phyloP scores from a whole-genome alignment of 2,888 invertebrate species.

The Amphipyra berbera region DNA sequence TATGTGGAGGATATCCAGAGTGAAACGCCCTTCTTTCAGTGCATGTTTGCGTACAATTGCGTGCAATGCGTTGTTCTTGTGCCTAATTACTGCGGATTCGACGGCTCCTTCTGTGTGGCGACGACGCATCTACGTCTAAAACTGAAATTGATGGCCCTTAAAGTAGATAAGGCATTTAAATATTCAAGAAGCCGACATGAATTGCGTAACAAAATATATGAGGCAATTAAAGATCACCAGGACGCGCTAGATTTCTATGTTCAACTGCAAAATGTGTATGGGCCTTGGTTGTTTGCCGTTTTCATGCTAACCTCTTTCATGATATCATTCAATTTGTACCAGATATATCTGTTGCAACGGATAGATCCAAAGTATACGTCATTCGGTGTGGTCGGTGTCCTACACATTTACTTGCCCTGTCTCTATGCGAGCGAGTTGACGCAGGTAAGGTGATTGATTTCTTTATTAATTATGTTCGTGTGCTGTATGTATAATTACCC shows the following conservation, averaged over 20 bases:
- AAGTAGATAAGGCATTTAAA: slow-evolving; percentile 68
- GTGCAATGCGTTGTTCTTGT: slow-evolving; percentile 67
- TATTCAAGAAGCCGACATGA: slow-evolving; percentile 61
- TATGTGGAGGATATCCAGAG: slow-evolving; percentile 74
- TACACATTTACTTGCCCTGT: slow-evolving; percentile 78
- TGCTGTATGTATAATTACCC: slow-evolving; percentile 19
- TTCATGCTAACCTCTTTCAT: slow-evolving; percentile 72
- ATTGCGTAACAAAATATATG: slow-evolving; percentile 64
- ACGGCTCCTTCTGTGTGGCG: slow-evolving; percentile 79
- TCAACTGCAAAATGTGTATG: slow-evolving; percentile 73
- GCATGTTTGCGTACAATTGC: slow-evolving; percentile 74
- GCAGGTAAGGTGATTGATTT: slow-evolving; percentile 67
- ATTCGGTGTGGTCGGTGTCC: slow-evolving; percentile 62
- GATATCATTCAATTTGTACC: slow-evolving; percentile 77
- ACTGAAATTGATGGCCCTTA: slow-evolving; percentile 72
- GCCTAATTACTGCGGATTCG: slow-evolving; percentile 75
- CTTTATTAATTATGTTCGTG: slow-evolving; percentile 27
- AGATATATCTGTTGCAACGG: slow-evolving; percentile 67
- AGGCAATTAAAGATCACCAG: slow-evolving; percentile 74
- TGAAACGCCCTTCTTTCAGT: slow-evolving; percentile 75
- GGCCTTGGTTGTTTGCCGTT: slow-evolving; percentile 75
- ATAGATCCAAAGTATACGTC: slow-evolving; percentile 73
- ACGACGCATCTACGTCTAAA: slow-evolving; percentile 76
- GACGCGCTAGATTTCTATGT: slow-evolving; percentile 70
- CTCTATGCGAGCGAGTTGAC: slow-evolving; percentile 72